A percentile compares a stretch with the other conserved stretches of the same genome.
Evolutionary conservation across 1,140 invertebrate genomes (phyloP).

Genomic region (Dreissena polymorpha): DNA sequence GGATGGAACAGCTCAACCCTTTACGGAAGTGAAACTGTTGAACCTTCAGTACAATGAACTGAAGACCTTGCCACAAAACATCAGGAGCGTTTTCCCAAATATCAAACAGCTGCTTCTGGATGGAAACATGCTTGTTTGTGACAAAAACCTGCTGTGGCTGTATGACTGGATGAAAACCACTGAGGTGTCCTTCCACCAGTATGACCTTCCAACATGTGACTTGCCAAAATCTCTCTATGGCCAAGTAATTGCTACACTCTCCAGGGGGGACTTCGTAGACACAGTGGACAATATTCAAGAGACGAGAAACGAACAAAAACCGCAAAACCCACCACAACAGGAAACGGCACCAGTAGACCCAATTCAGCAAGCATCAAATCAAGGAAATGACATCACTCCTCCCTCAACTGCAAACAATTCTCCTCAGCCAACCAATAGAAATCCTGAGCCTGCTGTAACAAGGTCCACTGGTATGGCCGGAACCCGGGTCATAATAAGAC

Average conservation of each 20-base stretch:
- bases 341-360: not conserved
- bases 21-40: constrained; percentile 83
- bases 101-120: constrained; percentile 80
- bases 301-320: not conserved
- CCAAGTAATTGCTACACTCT: constrained; percentile 36
- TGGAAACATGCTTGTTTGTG: constrained; percentile 80
- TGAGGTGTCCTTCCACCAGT: constrained; percentile 68
- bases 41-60: constrained; percentile 86
- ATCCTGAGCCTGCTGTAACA: not conserved
- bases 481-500: constrained; percentile 27
- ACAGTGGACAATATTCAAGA: not conserved
- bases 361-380: not conserved
- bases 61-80: constrained; percentile 84
- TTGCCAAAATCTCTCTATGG: constrained; percentile 63
- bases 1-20: not conserved
- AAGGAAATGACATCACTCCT: too few relatives aligned
- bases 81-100: constrained; percentile 86
- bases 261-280: constrained; percentile 14
- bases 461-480: not conserved
- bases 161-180: constrained; percentile 76
- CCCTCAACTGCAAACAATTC: not conserved
- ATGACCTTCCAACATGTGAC: constrained; percentile 66
- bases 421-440: not conserved
- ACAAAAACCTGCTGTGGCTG: constrained; percentile 76
- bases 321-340: not conserved